Base-by-base conservation (phyloP, 2,113 vertebrate genomes). In the Tachycineta bicolor region DNA sequence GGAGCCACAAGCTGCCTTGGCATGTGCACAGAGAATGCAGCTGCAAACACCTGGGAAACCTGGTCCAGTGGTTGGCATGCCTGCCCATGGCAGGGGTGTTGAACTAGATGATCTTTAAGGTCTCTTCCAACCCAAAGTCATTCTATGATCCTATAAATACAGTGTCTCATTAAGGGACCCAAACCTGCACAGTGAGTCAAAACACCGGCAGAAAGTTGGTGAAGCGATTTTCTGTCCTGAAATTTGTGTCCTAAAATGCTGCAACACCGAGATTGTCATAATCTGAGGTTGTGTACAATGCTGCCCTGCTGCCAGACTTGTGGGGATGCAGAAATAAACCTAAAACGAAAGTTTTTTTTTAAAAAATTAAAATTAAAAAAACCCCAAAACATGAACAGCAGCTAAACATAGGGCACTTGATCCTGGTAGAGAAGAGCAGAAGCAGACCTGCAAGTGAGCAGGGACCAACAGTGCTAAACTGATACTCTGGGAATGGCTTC, bases 251-350 rank as follows among this genome's bases (percentile, higher is more conserved):
- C 83, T 26, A 9, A 71, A 75, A 87, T 1, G 0, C 46, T 41
- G n/a, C 1, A 3, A 44, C 60, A 71, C 31, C 0, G 0, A 60
- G 70, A 41, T 1, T 25, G 8, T 12, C 23, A 31, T 1, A 20
- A 21, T 9, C 29, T 73, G 1, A 3, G 21, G 41, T 2, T 60
- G 34, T 2, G 10, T 16, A 6, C 2, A n/a, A 47, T 2, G 4
- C 47, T 4, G 5, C 39, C 26, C 20, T 11, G 17, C 39, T 24
- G 3, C 5, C 50, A 60, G 49, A 46, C 17, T 50, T 14, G 5
- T 1, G 1, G 22, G 25, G 13, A 87, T 19, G 55, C n/a, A 64
- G 22, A 1, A 2, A 47, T 22, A 84, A 74, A 70, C 4, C 16
- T 33, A 17, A 75, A 62, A 64, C 8, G 9, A 28, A 62, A 31